Conservation (phyloP, 2,888 invertebrate species). For the Melitaea athalia region DNA sequence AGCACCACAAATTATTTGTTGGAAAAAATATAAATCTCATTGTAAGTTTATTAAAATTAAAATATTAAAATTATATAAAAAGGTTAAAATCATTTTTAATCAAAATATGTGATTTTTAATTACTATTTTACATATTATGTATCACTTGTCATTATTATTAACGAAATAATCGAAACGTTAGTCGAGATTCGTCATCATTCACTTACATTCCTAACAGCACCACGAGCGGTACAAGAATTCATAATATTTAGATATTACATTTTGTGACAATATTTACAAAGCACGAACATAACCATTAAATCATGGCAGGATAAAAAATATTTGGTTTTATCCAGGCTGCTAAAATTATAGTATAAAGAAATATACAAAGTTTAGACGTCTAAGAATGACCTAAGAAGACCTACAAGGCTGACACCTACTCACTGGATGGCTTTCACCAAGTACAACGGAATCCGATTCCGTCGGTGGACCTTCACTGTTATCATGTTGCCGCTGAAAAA, state of each 20-base stretch:
- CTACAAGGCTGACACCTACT: constrained; percentile 85
- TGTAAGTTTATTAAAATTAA: neutral
- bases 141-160: neutral
- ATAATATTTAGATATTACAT: constrained; percentile 8
- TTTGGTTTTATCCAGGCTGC: constrained; percentile 32
- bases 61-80: neutral
- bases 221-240: constrained; percentile 24
- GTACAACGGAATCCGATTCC: constrained; percentile 84
- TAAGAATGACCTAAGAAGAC: constrained; percentile 55
- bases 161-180: neutral
- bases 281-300: constrained; percentile 20
- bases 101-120: neutral
- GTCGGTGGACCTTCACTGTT: constrained; percentile 84
- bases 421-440: constrained; percentile 87
- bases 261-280: constrained; percentile 32
- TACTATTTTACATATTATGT: neutral
- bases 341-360: constrained; percentile 21
- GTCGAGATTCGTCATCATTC: constrained; percentile 17
- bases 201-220: constrained; percentile 30
- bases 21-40: neutral
- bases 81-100: neutral
- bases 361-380: constrained; percentile 28
- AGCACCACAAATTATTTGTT: neutral
- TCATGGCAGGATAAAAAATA: constrained; percentile 28
- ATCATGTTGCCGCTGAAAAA: constrained; percentile 88